Evolutionary conservation across 2,797 vertebrate genomes (phyloP).

Genomic region (Myotis findleyi): DNA sequence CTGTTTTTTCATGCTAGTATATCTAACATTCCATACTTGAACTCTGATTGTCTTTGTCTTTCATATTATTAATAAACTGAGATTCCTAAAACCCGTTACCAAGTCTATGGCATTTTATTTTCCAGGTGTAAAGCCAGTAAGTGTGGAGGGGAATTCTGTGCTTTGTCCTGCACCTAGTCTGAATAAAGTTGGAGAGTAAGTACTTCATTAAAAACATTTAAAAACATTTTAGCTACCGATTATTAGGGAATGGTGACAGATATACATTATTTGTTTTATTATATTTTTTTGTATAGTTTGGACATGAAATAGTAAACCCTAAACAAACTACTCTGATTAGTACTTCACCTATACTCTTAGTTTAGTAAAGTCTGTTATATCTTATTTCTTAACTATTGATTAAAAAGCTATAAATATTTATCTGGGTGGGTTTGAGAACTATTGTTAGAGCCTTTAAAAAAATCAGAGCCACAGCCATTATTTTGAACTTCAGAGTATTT

Average conservation of each 20-base stretch:
- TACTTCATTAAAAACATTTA: constrained; percentile 76
- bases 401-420: not conserved
- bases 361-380: not conserved
- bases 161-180: constrained; percentile 94
- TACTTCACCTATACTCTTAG: not conserved
- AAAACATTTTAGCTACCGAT: not conserved
- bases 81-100: not conserved
- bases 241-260: not conserved
- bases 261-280: not conserved
- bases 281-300: not conserved
- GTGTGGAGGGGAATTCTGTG: constrained; percentile 89
- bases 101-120: constrained; percentile 76
- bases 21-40: not conserved
- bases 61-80: not conserved
- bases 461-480: not conserved
- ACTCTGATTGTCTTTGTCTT: not conserved
- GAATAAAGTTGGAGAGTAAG: constrained; percentile 94
- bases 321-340: not conserved
- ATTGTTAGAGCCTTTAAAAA: not conserved
- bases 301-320: not conserved
- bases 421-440: not conserved
- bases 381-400: not conserved
- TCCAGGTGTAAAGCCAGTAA: constrained; percentile 91
- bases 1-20: not conserved
- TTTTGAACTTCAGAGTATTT: not conserved